Base-by-base conservation (phyloP, 1,140 invertebrate species). In the Orussus abietinus region DNA sequence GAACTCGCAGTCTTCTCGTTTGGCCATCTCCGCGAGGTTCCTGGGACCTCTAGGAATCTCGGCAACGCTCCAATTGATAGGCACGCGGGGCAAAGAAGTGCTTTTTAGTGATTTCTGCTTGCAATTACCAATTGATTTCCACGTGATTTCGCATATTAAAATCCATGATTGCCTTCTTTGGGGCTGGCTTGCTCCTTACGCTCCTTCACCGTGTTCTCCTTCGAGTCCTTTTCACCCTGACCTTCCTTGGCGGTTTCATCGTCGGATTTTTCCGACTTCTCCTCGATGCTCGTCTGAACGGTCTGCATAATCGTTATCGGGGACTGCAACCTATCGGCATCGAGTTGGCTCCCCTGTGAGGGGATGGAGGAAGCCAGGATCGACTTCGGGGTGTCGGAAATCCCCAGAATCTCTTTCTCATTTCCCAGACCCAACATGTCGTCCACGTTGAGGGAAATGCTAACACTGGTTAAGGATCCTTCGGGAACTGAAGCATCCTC, bases 241-340 rank as follows among this genome's bases (percentile, higher is more conserved):
- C n/a, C n/a, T n/a, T 13, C 14, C 25, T 11, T 26, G 5, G 30
- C 5, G 5, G 7, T 18, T 18, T 39, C 19, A 7, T 41, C 43
- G 13, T 11, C 20, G 33, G 4, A 11, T 26, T 42, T 37, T 29
- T 47, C 36, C 13, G 32, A 41, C 21, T 28, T 43, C 15, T 42
- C 48, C 12, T 42, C 45, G 1, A 32, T 17, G 15, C 44, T 38
- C 11, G 21, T 46, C 5, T 51, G 43, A 6, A 25, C 47, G 12
- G 49, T 55, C 21, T 55, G 51, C 45, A 51, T 51, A 45, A 53
- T 48, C 10, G 57, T 53, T 3, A 53, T 44, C 0, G 57, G 53
- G 10, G 47, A 49, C 9, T 41, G 34, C 9, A 30, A 38, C 15
- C 45, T 45, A 7, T 44, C 50, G 18, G 38, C 44, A 12, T 39